Evolutionary conservation across 1,140 invertebrate genomes (phyloP), one percentile per base, ranked within the genome.

Genomic region (Dendroctonus valens): DNA sequence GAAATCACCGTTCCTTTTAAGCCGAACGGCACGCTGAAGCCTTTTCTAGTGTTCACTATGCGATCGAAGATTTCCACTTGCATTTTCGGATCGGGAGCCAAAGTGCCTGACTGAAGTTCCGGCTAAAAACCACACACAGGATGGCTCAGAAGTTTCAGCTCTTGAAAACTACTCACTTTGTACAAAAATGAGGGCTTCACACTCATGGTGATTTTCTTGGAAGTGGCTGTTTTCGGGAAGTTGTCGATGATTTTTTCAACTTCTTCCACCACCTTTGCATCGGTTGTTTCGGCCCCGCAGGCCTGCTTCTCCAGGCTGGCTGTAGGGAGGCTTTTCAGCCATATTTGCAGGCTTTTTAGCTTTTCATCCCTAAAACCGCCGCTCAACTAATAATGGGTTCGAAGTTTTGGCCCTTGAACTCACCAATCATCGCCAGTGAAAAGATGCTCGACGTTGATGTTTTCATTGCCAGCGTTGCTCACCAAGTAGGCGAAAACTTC

Each of bases 1-100:
- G 88, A 91, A 14, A 93, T 86, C 0, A 97, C 82, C 0, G 91
- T 96, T 41, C 94, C 95, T 70, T 86, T 87, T 0, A 86, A 81
- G 5, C 93, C 94, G 11, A 92, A 78, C 0, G 94, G 93, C 7
- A 94, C 91, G 3, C 86, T 84, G 70, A 87, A 90, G 52, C 85
- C 85, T 50, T 87, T 83, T 41, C 88, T 82, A 0, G 91, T 85
- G 71, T 89, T 87, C 3, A 96, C 85, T 46, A 98, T 87, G 59
- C 96, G 83, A 77, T 98, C 94, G 69, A 92, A 89, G 48, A 98
- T 72, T 66, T 82, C 71, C 75, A 86, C 90, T 5, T 82, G 83
- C 0, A 87, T 83, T 11, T 77, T 80, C 0, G 83, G 79, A 79
- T 95, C 93, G 0, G 91, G 87, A 2, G 83, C 71, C 54, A 82